Evolutionary conservation across 1,140 invertebrate species (phyloP).

Genomic region (Drosophila tristis): DNA sequence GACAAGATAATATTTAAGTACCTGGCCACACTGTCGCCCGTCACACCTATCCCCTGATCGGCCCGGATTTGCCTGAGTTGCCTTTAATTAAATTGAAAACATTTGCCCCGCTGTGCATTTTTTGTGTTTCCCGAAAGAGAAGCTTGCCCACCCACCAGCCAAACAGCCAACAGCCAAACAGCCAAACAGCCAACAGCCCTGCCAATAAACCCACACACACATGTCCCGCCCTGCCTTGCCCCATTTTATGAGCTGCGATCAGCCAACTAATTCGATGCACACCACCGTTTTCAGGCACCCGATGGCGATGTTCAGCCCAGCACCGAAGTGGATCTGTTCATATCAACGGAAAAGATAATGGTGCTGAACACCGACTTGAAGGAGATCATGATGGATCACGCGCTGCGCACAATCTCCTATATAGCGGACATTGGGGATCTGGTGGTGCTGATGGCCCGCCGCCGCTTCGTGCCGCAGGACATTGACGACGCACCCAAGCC

Average conservation of each 20-base stretch:
- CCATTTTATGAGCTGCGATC: too few species aligned
- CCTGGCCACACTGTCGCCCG: too few species aligned
- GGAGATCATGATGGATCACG: slow-evolving; percentile 99
- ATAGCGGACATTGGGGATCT: slow-evolving; percentile 99
- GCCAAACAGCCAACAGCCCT: neutral
- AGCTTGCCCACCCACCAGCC: slow-evolving; percentile 9
- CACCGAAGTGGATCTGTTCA: slow-evolving; percentile 99
- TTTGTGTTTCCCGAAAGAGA: slow-evolving; percentile 30
- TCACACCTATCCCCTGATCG: too few species aligned
- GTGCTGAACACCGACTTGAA: slow-evolving; percentile 99
- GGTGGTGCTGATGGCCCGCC: slow-evolving; percentile 98
- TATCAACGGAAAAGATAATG: slow-evolving; percentile 99
- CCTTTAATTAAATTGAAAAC: neutral
- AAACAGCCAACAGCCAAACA: neutral
- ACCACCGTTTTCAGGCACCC: slow-evolving; percentile 90
- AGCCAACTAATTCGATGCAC: neutral
- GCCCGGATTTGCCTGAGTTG: slow-evolving; percentile 17
- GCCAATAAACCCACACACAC: slow-evolving; percentile 40
- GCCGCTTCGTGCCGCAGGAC: slow-evolving; percentile 92
- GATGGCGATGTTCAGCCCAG: slow-evolving; percentile 99
- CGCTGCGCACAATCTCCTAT: slow-evolving; percentile 98
- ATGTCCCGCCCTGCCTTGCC: slow-evolving; percentile 17
- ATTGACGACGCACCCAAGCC: slow-evolving; percentile 86
- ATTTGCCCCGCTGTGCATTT: neutral
- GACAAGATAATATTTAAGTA: too few species aligned